Evolutionary conservation across 2,113 vertebrate genomes (phyloP).

Genomic region (Merops nubicus): DNA sequence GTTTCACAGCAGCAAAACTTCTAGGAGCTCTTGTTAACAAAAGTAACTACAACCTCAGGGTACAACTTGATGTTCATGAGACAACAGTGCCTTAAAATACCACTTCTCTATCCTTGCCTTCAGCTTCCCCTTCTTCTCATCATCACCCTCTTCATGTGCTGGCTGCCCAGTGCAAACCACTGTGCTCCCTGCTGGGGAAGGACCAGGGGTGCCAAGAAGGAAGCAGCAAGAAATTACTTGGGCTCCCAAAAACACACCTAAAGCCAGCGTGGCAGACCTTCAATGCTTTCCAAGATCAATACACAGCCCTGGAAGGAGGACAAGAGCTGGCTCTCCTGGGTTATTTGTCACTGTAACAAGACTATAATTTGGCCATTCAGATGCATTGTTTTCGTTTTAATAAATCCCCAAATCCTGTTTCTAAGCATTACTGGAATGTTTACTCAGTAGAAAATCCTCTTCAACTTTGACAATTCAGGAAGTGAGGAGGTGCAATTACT

Average conservation of each 20-base stretch:
- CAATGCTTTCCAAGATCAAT: neutral
- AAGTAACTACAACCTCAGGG: neutral
- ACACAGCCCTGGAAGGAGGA: neutral
- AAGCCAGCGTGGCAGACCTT: neutral
- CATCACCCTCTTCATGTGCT: neutral
- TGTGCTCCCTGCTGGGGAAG: neutral
- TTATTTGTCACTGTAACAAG: neutral
- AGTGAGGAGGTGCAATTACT: neutral
- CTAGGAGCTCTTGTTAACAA: neutral
- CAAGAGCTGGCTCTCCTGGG: neutral
- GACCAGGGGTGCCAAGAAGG: rapidly evolving
- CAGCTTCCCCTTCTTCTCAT: neutral
- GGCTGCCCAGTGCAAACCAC: neutral
- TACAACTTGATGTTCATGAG: neutral
- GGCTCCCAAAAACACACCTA: neutral
- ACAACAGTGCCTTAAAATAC: neutral
- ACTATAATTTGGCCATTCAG: neutral
- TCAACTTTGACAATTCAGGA: constrained; percentile 15
- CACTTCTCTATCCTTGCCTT: neutral
- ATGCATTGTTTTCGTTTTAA: neutral
- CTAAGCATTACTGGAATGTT: neutral
- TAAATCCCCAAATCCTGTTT: neutral
- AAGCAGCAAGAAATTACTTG: neutral
- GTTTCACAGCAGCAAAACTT: neutral
- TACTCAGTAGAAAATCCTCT: constrained; percentile 6